Base-by-base conservation (phyloP, 2,113 vertebrate genomes). In the Neodon shergylaensis region DNA sequence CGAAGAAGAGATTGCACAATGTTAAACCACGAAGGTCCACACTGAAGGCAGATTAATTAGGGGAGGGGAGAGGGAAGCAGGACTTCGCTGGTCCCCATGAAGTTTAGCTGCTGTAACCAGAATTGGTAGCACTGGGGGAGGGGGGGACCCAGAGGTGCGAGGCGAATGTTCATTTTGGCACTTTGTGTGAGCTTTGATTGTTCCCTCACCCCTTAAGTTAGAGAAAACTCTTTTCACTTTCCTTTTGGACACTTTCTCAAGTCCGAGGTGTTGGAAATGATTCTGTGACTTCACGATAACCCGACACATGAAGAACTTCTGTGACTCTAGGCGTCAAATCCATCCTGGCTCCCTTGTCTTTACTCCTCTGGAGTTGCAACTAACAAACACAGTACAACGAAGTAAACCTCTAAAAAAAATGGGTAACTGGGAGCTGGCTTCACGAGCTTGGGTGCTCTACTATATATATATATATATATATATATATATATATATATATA, bases 1-100 rank as follows among this genome's bases (percentile, higher is more conserved):
- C 93, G 96, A 94, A 97, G 96, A 94, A 97, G 93, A 82, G 94
- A 44, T 98, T 85, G 98, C 98, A 97, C 98, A 97, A 84, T 95
- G 24, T 95, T 95, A 87, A 96, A 94, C 97, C 98, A 68, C 95
- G 91, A 93, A 96, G 96, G 65, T 73, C 93, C 84, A 91, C 94
- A 8, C 92, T 0, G 96, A 84, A 92, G 96, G 95, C 90, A 95
- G 93, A 92, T 97, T 89, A 94, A 47, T 11, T 72, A 92, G 66
- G 70, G 92, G 79, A 96, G 96, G 88, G 86, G 90, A 31, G 49
- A 39, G 93, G 47, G 73, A 78, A 47, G 44, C 49, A 5, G 31
- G 82, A 44, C 77, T 88, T 61, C 1, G 0, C 28, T 86, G 44
- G 26, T 72, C 84, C 94, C 72, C 83, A 94, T 7, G 11, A 44